Evolutionary conservation across 2,797 vertebrate species (phyloP).

Genomic region (Chromobotia macracanthus): DNA sequence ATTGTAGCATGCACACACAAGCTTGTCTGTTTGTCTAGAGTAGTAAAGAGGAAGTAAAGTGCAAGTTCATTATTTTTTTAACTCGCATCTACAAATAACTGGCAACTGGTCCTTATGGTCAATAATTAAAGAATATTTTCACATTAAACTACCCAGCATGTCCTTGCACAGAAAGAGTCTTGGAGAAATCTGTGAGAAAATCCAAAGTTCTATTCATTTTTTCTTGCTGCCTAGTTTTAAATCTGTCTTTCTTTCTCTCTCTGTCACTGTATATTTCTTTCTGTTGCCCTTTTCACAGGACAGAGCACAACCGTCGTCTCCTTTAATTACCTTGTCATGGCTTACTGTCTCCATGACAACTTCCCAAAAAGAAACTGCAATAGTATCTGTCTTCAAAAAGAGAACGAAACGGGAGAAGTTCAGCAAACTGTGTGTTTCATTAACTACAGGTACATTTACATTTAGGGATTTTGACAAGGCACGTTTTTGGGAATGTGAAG

Average conservation of each 20-base stretch:
- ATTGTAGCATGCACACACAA: conserved; percentile 24
- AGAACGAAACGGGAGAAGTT: neutral
- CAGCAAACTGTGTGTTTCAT: conserved; percentile 21
- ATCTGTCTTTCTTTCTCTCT: neutral
- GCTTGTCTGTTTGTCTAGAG: conserved; percentile 35
- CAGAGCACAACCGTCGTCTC: conserved; percentile 34
- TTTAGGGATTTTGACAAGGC: too few relatives aligned
- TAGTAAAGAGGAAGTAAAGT: conserved; percentile 44
- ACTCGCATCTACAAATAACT: conserved; percentile 44
- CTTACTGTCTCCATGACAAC: conserved; percentile 74
- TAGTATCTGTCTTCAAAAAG: conserved; percentile 13
- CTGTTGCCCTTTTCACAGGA: conserved; percentile 49
- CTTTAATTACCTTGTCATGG: conserved; percentile 53
- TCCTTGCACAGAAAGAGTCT: conserved; percentile 8
- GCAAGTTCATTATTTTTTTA: too few relatives aligned
- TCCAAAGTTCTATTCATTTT: conserved; percentile 29
- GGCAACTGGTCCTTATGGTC: conserved; percentile 30
- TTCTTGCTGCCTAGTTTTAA: neutral
- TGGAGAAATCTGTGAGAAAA: conserved; percentile 27
- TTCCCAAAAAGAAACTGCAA: conserved; percentile 53
- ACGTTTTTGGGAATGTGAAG: too few relatives aligned
- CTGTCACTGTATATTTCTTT: conserved; percentile 42
- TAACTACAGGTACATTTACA: neutral
- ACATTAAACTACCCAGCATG: conserved; percentile 10
- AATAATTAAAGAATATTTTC: conserved; percentile 53